phyloP scores from a whole-genome alignment of 2,888 invertebrate genomes.

The Melikaiella ostensackeni region DNA sequence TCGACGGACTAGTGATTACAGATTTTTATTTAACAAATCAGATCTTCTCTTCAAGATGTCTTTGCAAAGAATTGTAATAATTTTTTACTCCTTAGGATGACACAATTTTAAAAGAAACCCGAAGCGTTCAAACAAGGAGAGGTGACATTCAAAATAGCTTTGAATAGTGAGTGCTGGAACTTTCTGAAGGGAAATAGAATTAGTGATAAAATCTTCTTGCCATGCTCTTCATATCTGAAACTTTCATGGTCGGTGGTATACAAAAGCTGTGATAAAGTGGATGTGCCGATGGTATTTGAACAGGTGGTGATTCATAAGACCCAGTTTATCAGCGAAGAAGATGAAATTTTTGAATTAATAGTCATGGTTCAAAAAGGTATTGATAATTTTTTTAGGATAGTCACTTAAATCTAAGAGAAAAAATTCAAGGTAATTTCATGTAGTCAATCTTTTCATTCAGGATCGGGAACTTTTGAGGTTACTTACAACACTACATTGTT shows the following conservation, averaged over 20 bases:
- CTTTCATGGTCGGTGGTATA: slow-evolving; percentile 56
- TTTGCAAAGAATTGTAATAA: too few relatives aligned
- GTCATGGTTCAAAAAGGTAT: slow-evolving; percentile 66
- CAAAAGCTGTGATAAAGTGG: slow-evolving; percentile 75
- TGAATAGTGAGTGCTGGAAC: too few relatives aligned
- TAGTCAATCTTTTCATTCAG: too few relatives aligned
- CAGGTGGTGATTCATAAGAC: slow-evolving; percentile 77
- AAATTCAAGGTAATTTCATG: too few relatives aligned
- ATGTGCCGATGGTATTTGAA: slow-evolving; percentile 68
- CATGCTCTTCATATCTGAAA: too few relatives aligned
- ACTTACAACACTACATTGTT: slow-evolving; percentile 84
- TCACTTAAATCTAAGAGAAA: too few relatives aligned
- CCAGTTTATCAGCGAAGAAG: slow-evolving; percentile 77
- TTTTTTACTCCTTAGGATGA: slow-evolving; percentile 70
- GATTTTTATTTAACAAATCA: not conserved
- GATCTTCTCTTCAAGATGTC: too few relatives aligned
- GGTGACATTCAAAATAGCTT: slow-evolving; percentile 12
- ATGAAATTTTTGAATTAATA: slow-evolving; percentile 68
- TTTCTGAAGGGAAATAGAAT: too few relatives aligned
- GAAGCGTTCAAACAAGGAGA: slow-evolving; percentile 56
- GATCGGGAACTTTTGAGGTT: slow-evolving; percentile 78
- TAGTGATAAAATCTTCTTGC: too few relatives aligned
- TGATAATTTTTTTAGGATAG: too few relatives aligned
- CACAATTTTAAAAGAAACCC: slow-evolving; percentile 68
- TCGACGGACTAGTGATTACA: slow-evolving; percentile 48